Conservation (phyloP, 2,888 invertebrate species). For the Lymantria dispar region DNA sequence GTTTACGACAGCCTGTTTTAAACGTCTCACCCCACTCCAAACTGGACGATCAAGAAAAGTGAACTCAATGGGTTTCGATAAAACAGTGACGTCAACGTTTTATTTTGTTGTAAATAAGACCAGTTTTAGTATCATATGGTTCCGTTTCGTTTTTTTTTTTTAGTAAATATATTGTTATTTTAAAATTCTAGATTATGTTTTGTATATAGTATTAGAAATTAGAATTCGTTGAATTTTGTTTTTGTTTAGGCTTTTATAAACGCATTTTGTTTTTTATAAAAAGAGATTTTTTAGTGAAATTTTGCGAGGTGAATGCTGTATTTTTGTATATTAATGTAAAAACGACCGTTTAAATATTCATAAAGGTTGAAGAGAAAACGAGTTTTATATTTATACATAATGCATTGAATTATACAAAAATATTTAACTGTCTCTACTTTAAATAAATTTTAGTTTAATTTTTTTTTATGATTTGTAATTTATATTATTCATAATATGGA, state of each 20-base stretch:
- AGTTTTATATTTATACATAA: background rate
- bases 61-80: constrained; percentile 70
- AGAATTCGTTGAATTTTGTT: background rate
- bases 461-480: too few species aligned
- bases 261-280: background rate
- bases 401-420: background rate
- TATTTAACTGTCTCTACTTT: background rate
- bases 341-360: background rate
- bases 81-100: constrained; percentile 66
- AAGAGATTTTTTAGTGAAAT: background rate
- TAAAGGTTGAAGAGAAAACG: background rate
- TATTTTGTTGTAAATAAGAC: constrained; percentile 63
- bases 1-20: constrained; percentile 73
- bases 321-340: background rate
- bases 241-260: background rate
- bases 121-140: constrained; percentile 54
- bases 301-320: background rate
- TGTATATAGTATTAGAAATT: background rate
- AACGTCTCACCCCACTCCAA: constrained; percentile 74
- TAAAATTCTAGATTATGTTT: background rate
- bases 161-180: constrained; percentile 14
- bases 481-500: too few species aligned
- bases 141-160: too few species aligned
- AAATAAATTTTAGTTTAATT: background rate
- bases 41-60: constrained; percentile 63